Evolutionary conservation across 2,113 vertebrate species (phyloP).

Genomic region (Coryphaenoides rupestris): DNA sequence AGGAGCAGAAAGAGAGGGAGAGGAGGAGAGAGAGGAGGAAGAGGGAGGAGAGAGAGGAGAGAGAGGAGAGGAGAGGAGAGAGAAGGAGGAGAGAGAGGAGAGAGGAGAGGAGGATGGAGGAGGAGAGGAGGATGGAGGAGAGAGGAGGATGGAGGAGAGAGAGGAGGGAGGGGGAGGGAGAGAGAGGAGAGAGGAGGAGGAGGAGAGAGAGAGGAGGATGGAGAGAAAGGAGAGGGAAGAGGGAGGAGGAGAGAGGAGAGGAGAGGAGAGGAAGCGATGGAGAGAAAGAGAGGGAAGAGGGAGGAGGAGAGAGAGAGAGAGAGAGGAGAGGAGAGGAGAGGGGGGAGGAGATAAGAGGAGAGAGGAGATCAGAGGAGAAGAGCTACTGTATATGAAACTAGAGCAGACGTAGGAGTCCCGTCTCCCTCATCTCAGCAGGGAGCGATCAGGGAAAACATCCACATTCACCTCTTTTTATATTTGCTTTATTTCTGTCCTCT

Average conservation of each 20-base stretch:
- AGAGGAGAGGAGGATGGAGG: neutral
- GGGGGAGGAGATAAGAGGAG: no score
- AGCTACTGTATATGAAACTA: no score
- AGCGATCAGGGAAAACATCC: no score
- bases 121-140: neutral
- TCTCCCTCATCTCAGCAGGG: no score
- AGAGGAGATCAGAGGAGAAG: no score
- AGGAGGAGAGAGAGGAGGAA: neutral
- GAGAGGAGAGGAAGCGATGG: neutral
- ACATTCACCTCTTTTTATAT: no score
- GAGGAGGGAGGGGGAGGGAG: neutral
- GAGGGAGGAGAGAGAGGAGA: neutral
- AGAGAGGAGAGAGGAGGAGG: neutral
- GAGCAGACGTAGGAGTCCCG: no score
- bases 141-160: neutral
- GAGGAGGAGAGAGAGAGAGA: neutral
- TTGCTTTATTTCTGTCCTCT: no score
- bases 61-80: neutral
- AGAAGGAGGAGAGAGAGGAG: neutral
- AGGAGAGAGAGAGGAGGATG: neutral
- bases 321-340: neutral
- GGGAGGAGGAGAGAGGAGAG: neutral
- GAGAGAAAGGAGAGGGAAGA: neutral
- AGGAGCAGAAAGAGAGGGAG: neutral
- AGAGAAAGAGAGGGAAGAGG: no score